Evolutionary conservation across 2,113 vertebrate genomes (phyloP), one percentile per base, ranked within the genome.

Genomic region (Macquaria ambigua): DNA sequence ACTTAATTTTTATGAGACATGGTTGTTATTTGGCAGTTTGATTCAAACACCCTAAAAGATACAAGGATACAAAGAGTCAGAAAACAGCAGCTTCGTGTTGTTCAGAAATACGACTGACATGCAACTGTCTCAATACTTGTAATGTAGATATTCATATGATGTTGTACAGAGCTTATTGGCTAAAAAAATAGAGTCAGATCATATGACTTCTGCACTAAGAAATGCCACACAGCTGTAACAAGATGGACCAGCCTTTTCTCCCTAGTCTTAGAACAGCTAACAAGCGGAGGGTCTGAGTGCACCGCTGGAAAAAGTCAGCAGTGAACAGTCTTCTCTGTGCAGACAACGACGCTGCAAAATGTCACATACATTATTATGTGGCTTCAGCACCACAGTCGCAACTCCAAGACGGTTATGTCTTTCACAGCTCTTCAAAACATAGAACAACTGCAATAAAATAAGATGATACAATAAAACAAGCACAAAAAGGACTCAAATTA

Each of bases 321-420:
- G 50, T 71, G 73, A 63, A 73, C 81, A 50, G 52, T 18, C 39
- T 20, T 70, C 48, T 52, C 20, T 84, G 41, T 53, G 25, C 43
- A 53, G 48, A 63, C 39, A n/a, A 66, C 50, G 43, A 70, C 25
- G 48, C 76, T 53, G 62, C 52, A 79, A 71, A 83, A 88, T 83
- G 73, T 83, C 79, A 81, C 46, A 69, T 50, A 48, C 20, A 43
- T 82, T 84, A 69, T 67, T 75, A 58, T 76, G 70, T 59, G 81
- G 68, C 39, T 67, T 70, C 53, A 63, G 18, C 9, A n/a, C 37
- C 52, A 55, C 41, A n/a, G 41, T 20, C 8, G 1, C 53, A 53
- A 41, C 39, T n/a, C 67, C 5, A 43, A 67, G 50, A 63, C 20
- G 18, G n/a, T 31, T 8, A 34, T 62, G 69, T 46, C 37, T 56